Percentiles rank a stretch among this genome's conserved stretches.
phyloP scores from a whole-genome alignment of 2,797 vertebrate genomes.

The Pogonophryne albipinna region DNA sequence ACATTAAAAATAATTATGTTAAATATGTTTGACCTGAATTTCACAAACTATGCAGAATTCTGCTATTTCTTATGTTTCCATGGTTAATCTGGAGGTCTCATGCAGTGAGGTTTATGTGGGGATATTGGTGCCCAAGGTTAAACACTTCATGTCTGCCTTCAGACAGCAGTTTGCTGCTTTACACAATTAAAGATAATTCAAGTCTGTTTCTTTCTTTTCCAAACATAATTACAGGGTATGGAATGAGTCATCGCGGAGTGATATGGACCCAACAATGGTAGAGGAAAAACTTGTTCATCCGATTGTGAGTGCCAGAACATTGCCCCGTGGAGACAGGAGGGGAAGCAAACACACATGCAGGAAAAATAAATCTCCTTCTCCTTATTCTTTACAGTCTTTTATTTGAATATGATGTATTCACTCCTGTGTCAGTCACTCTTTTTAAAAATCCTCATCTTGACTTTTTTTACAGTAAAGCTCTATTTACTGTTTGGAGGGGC shows the following conservation, averaged over 20 bases:
- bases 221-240: conserved; percentile 77
- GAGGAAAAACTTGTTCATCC: conserved; percentile 81
- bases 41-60: conserved; percentile 9
- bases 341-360: conserved; percentile 60
- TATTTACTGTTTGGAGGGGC: conserved; percentile 30
- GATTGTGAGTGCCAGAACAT: conserved; percentile 79
- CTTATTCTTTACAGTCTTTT: conserved; percentile 62
- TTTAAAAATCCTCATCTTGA: conserved; percentile 38
- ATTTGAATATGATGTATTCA: conserved; percentile 59
- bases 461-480: conserved; percentile 45
- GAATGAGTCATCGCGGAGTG: conserved; percentile 76
- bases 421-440: conserved; percentile 50
- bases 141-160: conserved; percentile 50
- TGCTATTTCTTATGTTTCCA: not conserved
- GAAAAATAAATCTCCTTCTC: conserved; percentile 65
- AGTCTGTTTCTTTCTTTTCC: conserved; percentile 65
- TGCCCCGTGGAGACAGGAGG: conserved; percentile 71
- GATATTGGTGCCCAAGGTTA: conserved; percentile 68
- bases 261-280: conserved; percentile 69
- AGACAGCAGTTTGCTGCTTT: conserved; percentile 62
- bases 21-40: too few species aligned
- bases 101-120: conserved; percentile 48
- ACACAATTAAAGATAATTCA: conserved; percentile 80
- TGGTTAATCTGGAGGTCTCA: conserved; percentile 47
- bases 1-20: conserved; percentile 29